Evolutionary conservation across 2,888 invertebrate genomes (phyloP).

Genomic region (Scrobipalpa atriplicella): DNA sequence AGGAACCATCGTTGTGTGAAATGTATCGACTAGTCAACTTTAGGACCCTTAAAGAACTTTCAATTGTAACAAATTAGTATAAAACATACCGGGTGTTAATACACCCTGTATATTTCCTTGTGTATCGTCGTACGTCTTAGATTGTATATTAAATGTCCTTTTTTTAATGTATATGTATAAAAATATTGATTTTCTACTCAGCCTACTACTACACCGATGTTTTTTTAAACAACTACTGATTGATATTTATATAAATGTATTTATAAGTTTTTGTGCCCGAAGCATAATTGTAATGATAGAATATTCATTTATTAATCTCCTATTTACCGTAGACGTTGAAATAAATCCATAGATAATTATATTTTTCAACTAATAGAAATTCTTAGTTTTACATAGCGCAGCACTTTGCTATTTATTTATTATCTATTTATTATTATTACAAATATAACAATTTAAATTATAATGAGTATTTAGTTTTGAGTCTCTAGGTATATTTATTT

Average conservation of each 20-base stretch:
- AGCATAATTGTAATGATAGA: constrained; percentile 67
- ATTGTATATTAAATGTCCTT: constrained; percentile 17
- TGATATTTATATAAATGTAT: constrained; percentile 51
- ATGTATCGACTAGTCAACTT: constrained; percentile 61
- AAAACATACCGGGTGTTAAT: not conserved
- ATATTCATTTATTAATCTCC: constrained; percentile 62
- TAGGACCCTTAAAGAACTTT: constrained; percentile 38
- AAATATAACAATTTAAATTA: no score
- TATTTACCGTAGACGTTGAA: constrained; percentile 43
- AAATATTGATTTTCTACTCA: constrained; percentile 40
- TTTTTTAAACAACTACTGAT: constrained; percentile 42
- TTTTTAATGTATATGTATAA: constrained; percentile 37
- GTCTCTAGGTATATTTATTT: not conserved
- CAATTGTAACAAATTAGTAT: constrained; percentile 31
- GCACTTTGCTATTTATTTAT: no score
- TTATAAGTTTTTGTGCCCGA: constrained; percentile 54
- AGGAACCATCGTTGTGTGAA: constrained; percentile 27
- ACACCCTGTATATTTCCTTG: constrained; percentile 15
- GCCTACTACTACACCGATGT: constrained; percentile 30
- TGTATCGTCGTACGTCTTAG: constrained; percentile 20
- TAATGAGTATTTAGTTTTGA: no score
- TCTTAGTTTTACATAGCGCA: no score
- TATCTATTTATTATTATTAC: no score
- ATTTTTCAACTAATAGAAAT: not conserved
- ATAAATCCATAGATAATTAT: constrained; percentile 21